Conservation (phyloP, 1,140 invertebrate species). For the Tetramorium parvispinum region DNA sequence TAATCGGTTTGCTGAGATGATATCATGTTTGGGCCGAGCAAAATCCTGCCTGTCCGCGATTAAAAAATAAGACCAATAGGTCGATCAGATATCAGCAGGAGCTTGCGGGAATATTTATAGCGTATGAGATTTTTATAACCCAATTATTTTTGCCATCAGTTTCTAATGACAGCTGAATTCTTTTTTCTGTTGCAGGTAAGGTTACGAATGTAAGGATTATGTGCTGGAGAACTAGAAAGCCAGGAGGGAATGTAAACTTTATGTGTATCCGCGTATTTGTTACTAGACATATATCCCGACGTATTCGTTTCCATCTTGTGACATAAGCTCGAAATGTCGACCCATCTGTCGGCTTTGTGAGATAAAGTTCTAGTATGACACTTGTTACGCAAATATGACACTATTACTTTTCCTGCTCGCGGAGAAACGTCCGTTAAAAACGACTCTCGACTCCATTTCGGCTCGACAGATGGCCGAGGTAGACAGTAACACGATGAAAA, state of each 20-base stretch:
- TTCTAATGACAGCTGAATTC: not conserved
- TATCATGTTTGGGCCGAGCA: slow-evolving; percentile 51
- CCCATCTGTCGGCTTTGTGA: slow-evolving; percentile 80
- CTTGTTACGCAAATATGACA: slow-evolving; percentile 82
- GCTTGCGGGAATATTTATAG: not conserved
- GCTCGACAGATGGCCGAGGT: slow-evolving; percentile 19
- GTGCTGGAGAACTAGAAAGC: slow-evolving; percentile 24
- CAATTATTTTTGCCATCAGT: not conserved
- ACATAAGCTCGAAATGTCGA: slow-evolving; percentile 78
- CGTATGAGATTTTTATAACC: slow-evolving; percentile 2
- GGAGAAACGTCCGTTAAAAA: slow-evolving; percentile 68
- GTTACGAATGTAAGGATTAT: slow-evolving; percentile 13
- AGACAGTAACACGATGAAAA: slow-evolving; percentile 42
- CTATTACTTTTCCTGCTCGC: slow-evolving; percentile 75
- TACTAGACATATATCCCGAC: slow-evolving; percentile 61
- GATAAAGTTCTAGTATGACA: slow-evolving; percentile 79
- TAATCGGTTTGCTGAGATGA: slow-evolving; percentile 68
- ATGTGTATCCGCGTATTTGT: slow-evolving; percentile 7
- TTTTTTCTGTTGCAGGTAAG: slow-evolving; percentile 68
- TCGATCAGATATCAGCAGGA: not conserved
- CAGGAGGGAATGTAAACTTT: slow-evolving; percentile 30
- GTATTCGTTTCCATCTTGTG: slow-evolving; percentile 72
- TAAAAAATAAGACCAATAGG: slow-evolving; percentile 60
- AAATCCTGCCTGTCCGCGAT: slow-evolving; percentile 51
- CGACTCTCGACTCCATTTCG: slow-evolving; percentile 54